A percentile compares a stretch with the other conserved stretches of the same genome.
phyloP scores from a whole-genome alignment of 2,113 vertebrate genomes.

The Labeo rohita region DNA sequence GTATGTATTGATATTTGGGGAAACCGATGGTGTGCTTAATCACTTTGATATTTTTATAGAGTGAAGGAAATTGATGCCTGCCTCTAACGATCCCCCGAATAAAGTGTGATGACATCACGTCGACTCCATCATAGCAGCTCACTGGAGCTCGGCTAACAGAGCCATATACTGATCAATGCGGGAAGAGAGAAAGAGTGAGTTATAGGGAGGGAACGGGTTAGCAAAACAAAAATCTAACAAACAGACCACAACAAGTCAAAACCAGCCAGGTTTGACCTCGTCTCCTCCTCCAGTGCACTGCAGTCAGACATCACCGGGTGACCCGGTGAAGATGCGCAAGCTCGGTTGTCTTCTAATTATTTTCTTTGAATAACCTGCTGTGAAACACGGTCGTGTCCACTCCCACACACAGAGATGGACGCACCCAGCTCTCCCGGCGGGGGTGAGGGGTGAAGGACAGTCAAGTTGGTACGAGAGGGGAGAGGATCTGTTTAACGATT shows the following conservation, averaged over 20 bases:
- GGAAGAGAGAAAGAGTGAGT: conserved; percentile 9
- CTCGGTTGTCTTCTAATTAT: conserved; percentile 56
- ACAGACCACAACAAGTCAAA: conserved; percentile 42
- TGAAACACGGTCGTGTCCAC: conserved; percentile 38
- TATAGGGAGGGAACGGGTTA: background rate
- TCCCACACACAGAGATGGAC: conserved; percentile 41
- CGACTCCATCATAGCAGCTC: conserved; percentile 31
- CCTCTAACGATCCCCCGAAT: conserved; percentile 30
- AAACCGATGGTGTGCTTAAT: conserved; percentile 52
- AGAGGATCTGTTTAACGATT: conserved; percentile 73
- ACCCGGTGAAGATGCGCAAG: conserved; percentile 47
- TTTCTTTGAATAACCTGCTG: conserved; percentile 54
- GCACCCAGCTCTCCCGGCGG: conserved; percentile 49
- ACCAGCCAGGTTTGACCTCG: conserved; percentile 31
- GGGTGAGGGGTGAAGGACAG: conserved; percentile 60
- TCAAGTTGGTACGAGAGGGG: conserved; percentile 41
- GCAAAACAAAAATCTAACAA: background rate
- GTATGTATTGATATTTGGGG: conserved; percentile 51
- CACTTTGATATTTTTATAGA: conserved; percentile 53
- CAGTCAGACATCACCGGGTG: conserved; percentile 53
- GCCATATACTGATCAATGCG: conserved; percentile 12
- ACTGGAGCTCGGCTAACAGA: conserved; percentile 36
- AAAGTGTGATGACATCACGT: conserved; percentile 49
- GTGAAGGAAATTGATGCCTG: conserved; percentile 53
- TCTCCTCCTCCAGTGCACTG: conserved; percentile 38